Percentiles rank a stretch among this genome's conserved stretches.
phyloP scores from a whole-genome alignment of 2,797 vertebrate genomes.

The Channallabes apus region DNA sequence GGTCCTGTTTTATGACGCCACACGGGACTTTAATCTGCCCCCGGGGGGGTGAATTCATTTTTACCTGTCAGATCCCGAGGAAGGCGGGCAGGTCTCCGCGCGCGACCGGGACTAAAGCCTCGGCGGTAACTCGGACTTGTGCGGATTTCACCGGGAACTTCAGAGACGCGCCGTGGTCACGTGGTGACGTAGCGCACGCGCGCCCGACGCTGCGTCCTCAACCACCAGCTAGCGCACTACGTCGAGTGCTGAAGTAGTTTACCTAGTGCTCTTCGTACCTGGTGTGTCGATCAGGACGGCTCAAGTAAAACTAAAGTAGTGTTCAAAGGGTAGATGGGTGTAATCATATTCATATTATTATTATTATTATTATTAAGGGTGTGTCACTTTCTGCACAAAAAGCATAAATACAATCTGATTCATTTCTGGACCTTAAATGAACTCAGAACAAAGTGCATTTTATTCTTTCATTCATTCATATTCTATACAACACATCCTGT shows the following conservation, averaged over 20 bases:
- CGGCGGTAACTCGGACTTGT: neutral
- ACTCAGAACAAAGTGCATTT: neutral
- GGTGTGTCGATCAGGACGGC: neutral
- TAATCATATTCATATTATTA: too few relatives aligned
- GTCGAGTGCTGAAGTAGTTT: neutral
- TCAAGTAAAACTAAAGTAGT: neutral
- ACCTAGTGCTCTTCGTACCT: neutral
- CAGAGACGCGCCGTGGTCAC: conserved; percentile 16
- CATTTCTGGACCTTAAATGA: neutral
- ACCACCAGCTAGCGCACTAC: neutral
- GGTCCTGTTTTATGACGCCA: neutral
- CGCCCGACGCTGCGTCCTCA: neutral
- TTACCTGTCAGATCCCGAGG: neutral
- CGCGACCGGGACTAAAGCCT: neutral
- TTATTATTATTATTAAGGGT: too few relatives aligned
- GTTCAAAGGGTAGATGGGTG: too few relatives aligned
- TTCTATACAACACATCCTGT: too few relatives aligned
- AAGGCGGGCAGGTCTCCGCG: too few relatives aligned
- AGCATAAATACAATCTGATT: neutral
- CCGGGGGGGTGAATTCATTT: too few relatives aligned
- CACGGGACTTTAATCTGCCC: neutral
- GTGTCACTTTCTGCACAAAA: too few relatives aligned
- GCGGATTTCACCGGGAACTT: conserved; percentile 38
- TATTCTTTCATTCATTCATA: too few relatives aligned
- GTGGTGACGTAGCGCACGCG: conserved; percentile 33